A percentile compares a stretch with the other conserved stretches of the same genome.
phyloP scores from a whole-genome alignment of 2,797 vertebrate species.

The Syngnathus rostellatus region DNA sequence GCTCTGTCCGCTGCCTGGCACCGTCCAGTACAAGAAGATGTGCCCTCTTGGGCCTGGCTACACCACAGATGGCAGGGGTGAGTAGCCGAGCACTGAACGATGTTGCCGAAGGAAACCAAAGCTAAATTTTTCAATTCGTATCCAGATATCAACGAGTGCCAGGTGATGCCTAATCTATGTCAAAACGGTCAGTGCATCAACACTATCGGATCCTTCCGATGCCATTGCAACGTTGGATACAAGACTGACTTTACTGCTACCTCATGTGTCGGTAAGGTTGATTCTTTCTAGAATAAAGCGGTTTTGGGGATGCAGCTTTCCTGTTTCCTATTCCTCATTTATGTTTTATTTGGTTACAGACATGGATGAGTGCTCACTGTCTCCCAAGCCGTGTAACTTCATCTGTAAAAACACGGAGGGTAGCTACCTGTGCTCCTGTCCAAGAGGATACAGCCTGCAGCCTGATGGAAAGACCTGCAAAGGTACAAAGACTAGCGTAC shows the following conservation, averaged over 20 bases:
- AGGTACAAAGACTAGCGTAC: constrained; percentile 64
- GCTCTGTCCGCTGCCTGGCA: constrained; percentile 85
- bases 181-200: constrained; percentile 85
- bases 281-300: not conserved
- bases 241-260: constrained; percentile 74
- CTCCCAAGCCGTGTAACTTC: constrained; percentile 86
- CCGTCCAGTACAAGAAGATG: constrained; percentile 84
- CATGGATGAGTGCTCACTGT: constrained; percentile 83
- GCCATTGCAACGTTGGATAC: constrained; percentile 84
- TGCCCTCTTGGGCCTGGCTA: constrained; percentile 88
- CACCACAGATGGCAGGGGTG: constrained; percentile 84
- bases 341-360: constrained; percentile 59
- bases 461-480: constrained; percentile 89
- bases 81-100: not conserved
- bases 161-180: constrained; percentile 80
- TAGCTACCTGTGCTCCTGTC: constrained; percentile 90
- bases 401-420: constrained; percentile 94
- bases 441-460: constrained; percentile 82
- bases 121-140: not conserved
- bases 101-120: not conserved
- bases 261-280: constrained; percentile 76
- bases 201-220: constrained; percentile 84
- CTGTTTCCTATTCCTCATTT: not conserved
- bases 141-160: constrained; percentile 88
- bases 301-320: not conserved